Percentiles rank a stretch among this genome's conserved stretches.
phyloP scores from a whole-genome alignment of 2,113 vertebrate genomes.

The Mormyrus iriodes region DNA sequence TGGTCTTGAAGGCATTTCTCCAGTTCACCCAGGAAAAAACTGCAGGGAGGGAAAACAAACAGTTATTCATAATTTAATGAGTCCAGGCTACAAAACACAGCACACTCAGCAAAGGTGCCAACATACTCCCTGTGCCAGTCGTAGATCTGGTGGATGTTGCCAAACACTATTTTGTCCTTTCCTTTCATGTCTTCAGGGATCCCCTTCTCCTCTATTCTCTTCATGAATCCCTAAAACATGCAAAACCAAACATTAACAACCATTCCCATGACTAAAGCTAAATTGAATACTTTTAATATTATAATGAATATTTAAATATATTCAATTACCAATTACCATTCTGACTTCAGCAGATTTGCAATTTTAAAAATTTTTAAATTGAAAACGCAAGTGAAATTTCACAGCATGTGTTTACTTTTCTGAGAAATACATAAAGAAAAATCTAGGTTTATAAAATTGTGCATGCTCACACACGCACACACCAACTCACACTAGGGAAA shows the following conservation, averaged over 20 bases:
- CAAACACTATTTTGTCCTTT: constrained; percentile 97
- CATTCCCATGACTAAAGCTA: neutral
- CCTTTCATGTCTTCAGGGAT: constrained; percentile 94
- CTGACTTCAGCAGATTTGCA: neutral
- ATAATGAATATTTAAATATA: neutral
- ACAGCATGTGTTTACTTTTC: neutral
- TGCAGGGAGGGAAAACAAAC: constrained; percentile 42
- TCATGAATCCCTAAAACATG: constrained; percentile 84
- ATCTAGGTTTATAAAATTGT: neutral
- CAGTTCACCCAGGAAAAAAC: constrained; percentile 91
- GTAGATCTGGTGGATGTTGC: constrained; percentile 97
- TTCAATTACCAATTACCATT: neutral
- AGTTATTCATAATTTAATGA: neutral
- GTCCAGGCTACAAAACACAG: neutral
- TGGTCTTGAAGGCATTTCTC: constrained; percentile 90
- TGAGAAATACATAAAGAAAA: neutral
- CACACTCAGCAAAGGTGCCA: too few species aligned
- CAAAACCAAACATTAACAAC: neutral
- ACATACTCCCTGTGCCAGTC: constrained; percentile 95
- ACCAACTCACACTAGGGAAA: neutral
- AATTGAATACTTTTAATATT: neutral
- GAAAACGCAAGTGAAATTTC: neutral
- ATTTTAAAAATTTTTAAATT: neutral
- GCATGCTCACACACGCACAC: neutral
- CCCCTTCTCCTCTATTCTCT: constrained; percentile 83